Percentiles rank a stretch among this genome's conserved stretches.
Evolutionary conservation across 2,113 vertebrate genomes (phyloP).

Genomic region (Pituophis catenifer): DNA sequence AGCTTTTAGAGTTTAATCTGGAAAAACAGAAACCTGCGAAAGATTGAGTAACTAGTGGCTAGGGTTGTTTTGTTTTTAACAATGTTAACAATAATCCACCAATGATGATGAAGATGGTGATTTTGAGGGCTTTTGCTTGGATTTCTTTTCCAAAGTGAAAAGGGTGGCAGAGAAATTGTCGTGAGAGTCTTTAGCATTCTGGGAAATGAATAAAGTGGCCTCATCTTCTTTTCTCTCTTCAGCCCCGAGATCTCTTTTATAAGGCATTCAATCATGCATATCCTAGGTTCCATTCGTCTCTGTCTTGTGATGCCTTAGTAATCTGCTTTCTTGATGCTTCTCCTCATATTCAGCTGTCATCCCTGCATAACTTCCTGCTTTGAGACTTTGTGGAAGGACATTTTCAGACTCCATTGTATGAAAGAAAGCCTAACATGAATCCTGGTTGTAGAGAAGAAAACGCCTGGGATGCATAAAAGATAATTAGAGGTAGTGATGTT

Average conservation of each 20-base stretch:
- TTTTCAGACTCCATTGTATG: background rate
- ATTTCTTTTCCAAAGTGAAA: background rate
- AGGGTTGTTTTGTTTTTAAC: background rate
- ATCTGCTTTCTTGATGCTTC: background rate
- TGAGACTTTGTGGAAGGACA: background rate
- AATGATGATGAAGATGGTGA: background rate
- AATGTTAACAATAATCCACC: background rate
- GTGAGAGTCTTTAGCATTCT: background rate
- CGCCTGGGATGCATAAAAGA: background rate
- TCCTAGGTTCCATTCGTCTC: background rate
- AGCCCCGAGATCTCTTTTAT: background rate
- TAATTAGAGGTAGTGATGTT: background rate
- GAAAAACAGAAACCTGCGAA: background rate
- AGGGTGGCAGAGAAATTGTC: background rate
- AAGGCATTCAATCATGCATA: background rate
- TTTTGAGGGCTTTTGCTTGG: background rate
- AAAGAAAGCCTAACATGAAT: background rate
- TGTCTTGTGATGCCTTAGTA: background rate
- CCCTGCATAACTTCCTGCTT: background rate
- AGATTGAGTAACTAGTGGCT: background rate
- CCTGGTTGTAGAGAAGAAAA: background rate
- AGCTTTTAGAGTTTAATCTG: background rate
- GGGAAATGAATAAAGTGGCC: background rate
- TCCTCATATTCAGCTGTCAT: background rate
- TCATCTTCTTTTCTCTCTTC: background rate